These are phyloP conservation scores for Podarcis muralis DNA, from an alignment of 2,113 vertebrate genomes.

Conservation along the genomic window DNA sequence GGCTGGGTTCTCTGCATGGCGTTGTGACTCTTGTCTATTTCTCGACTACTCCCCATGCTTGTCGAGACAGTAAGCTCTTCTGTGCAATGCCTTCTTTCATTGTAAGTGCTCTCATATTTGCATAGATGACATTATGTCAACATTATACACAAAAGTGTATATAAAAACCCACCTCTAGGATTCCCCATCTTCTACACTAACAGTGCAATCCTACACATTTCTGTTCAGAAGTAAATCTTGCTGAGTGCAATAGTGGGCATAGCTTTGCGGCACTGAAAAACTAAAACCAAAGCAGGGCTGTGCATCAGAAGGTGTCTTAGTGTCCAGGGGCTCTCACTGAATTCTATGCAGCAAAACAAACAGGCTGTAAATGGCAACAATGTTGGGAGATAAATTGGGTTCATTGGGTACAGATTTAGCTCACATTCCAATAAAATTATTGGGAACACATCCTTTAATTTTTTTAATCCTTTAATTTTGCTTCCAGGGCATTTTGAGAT, in stretches of 20 bases:
- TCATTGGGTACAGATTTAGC: not conserved
- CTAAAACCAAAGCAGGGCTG: not conserved
- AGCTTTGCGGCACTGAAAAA: too few species aligned
- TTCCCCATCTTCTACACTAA: not conserved
- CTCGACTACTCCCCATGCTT: not conserved
- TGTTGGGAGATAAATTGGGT: not conserved
- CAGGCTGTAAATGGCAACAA: not conserved
- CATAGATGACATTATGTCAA: not conserved
- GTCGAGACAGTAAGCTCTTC: not conserved
- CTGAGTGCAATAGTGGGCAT: not conserved
- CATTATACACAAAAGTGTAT: not conserved
- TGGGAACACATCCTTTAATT: too few species aligned
- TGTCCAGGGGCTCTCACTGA: not conserved
- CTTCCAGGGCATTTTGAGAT: not conserved
- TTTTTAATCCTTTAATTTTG: too few species aligned
- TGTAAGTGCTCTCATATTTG: not conserved
- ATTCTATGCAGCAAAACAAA: not conserved
- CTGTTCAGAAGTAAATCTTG: not conserved
- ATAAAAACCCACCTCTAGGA: not conserved
- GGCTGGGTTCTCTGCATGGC: not conserved
- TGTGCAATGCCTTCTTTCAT: not conserved
- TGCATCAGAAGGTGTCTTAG: not conserved
- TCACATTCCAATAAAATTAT: not conserved
- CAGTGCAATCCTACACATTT: not conserved
- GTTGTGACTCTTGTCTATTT: not conserved